A percentile compares a stretch with the other conserved stretches of the same genome.
Evolutionary conservation across 2,113 vertebrate genomes (phyloP).

Genomic region (Seriola dumerili): DNA sequence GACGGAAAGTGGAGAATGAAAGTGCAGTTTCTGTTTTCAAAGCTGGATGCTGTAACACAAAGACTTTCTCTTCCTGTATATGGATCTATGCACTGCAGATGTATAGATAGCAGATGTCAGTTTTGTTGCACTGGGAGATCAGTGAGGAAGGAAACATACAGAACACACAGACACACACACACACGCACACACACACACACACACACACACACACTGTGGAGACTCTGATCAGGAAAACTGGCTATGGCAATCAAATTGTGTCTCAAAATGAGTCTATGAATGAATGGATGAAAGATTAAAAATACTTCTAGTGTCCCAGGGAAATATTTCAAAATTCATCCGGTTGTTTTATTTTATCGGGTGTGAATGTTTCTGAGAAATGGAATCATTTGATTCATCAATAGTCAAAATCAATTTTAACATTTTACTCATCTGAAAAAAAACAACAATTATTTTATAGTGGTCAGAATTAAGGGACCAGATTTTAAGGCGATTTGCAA

Average conservation of each 20-base stretch:
- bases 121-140: constrained; percentile 50
- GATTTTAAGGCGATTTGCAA: not conserved
- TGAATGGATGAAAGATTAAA: constrained; percentile 1
- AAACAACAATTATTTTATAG: too few species aligned
- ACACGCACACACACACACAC: not conserved
- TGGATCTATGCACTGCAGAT: constrained; percentile 36
- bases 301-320: not conserved
- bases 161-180: not conserved
- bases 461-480: too few species aligned
- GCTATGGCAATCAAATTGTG: constrained; percentile 4
- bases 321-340: not conserved
- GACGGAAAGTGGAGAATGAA: not conserved
- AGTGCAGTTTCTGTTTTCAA: constrained; percentile 3
- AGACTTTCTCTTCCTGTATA: not conserved
- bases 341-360: not conserved
- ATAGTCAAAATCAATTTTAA: not conserved
- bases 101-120: constrained; percentile 41
- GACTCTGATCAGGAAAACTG: constrained; percentile 28
- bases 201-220: not conserved
- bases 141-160: constrained; percentile 24
- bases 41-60: not conserved
- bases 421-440: not conserved
- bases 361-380: not conserved
- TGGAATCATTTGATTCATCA: not conserved
- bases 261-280: not conserved